phyloP scores from a whole-genome alignment of 2,888 invertebrate species.

The Gnatocerus cornutus region DNA sequence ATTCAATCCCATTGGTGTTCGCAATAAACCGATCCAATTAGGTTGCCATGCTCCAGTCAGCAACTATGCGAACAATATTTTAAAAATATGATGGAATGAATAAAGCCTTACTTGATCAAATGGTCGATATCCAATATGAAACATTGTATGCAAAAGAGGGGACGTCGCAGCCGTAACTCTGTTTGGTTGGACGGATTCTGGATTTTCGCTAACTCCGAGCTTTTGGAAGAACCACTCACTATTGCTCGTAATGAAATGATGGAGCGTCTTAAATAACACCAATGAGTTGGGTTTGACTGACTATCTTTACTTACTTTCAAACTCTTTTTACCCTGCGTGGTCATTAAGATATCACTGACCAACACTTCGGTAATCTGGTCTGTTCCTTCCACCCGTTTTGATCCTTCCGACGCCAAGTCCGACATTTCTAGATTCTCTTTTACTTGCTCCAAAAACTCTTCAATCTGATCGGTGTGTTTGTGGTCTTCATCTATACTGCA shows the following conservation, averaged over 20 bases:
- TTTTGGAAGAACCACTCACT: conserved; percentile 80
- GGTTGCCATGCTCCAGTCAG: conserved; percentile 71
- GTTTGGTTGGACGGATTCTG: conserved; percentile 66
- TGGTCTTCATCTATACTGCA: conserved; percentile 87
- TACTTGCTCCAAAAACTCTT: conserved; percentile 76
- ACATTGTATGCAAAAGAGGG: conserved; percentile 83
- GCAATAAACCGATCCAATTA: conserved; percentile 72
- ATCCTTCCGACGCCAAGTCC: conserved; percentile 65
- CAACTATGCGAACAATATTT: conserved; percentile 66
- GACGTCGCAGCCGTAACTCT: conserved; percentile 66
- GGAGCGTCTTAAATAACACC: conserved; percentile 74
- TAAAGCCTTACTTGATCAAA: conserved; percentile 81
- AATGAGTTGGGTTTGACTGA: too few relatives aligned
- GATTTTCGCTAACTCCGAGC: conserved; percentile 71
- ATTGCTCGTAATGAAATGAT: conserved; percentile 81
- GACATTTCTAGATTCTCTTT: conserved; percentile 68
- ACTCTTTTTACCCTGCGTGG: conserved; percentile 75
- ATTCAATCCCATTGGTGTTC: conserved; percentile 72
- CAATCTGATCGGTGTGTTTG: conserved; percentile 84
- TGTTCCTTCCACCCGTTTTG: conserved; percentile 71
- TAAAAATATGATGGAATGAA: conserved; percentile 3
- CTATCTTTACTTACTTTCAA: conserved; percentile 71
- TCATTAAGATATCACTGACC: conserved; percentile 78
- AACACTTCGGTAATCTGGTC: conserved; percentile 73
- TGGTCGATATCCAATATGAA: conserved; percentile 82